Evolutionary conservation across 1,140 invertebrate genomes (phyloP).

Genomic region (Grapholita molesta): DNA sequence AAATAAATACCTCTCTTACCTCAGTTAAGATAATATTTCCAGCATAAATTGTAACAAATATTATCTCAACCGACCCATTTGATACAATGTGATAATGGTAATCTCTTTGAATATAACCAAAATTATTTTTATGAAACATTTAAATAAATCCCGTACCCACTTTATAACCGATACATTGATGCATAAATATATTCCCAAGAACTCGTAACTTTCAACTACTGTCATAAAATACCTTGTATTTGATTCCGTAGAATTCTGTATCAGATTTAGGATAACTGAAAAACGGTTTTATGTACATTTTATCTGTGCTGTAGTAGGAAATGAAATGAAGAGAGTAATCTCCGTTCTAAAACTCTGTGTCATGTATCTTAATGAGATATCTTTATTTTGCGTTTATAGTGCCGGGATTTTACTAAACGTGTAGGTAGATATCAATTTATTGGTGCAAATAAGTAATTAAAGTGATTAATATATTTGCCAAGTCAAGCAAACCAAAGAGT

Average conservation of each 20-base stretch:
- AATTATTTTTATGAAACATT: too few species aligned
- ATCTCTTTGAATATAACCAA: too few species aligned
- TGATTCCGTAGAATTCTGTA: not conserved
- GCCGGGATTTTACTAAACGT: too few species aligned
- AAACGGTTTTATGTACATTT: constrained; percentile 12
- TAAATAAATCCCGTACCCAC: not conserved
- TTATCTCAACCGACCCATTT: too few species aligned
- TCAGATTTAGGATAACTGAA: constrained; percentile 6
- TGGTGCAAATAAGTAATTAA: too few species aligned
- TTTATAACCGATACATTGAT: constrained; percentile 1
- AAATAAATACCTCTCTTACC: too few species aligned
- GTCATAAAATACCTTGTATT: constrained; percentile 15
- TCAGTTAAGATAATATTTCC: too few species aligned
- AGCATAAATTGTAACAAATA: too few species aligned
- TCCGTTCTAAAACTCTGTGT: not conserved
- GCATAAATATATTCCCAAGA: not conserved
- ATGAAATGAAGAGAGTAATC: constrained; percentile 9
- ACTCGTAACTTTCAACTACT: not conserved
- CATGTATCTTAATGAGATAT: constrained; percentile 17
- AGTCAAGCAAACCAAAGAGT: too few species aligned
- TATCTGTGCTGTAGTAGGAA: constrained; percentile 5
- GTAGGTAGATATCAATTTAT: too few species aligned
- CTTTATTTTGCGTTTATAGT: constrained; percentile 5
- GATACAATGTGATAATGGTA: too few species aligned
- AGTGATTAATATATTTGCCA: too few species aligned